Conservation (phyloP, 2,113 vertebrate genomes). For the Mesoclemmys tuberculata region DNA sequence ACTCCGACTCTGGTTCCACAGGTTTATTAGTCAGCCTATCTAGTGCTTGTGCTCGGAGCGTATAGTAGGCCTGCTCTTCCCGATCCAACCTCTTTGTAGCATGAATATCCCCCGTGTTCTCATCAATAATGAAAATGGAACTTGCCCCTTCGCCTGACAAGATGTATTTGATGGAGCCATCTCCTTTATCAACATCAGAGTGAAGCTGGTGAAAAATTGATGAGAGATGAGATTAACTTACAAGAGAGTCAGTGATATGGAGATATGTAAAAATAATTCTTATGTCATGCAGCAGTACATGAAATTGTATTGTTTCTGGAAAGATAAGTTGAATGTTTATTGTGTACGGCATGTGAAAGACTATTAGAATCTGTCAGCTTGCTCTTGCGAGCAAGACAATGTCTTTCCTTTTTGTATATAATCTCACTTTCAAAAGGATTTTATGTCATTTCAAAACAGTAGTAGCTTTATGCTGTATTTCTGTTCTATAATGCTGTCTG, state of each 20-base stretch:
- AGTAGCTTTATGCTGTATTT: background rate
- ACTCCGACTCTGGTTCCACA: slow-evolving; percentile 92
- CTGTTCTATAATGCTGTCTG: rapidly evolving
- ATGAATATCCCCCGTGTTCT: slow-evolving; percentile 97
- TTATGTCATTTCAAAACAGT: background rate
- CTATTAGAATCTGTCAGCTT: slow-evolving; percentile 46
- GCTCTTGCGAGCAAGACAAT: slow-evolving; percentile 9
- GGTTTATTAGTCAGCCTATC: slow-evolving; percentile 90
- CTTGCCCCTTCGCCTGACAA: slow-evolving; percentile 93
- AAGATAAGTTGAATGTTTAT: slow-evolving; percentile 54
- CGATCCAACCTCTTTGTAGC: slow-evolving; percentile 96
- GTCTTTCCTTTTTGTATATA: slow-evolving; percentile 50
- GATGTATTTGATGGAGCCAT: slow-evolving; percentile 96
- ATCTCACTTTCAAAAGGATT: slow-evolving; percentile 23
- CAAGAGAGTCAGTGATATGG: slow-evolving; percentile 64
- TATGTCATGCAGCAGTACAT: slow-evolving; percentile 37
- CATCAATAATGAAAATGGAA: slow-evolving; percentile 98
- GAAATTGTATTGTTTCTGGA: slow-evolving; percentile 66
- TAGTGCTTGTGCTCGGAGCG: slow-evolving; percentile 91
- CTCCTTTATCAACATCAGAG: slow-evolving; percentile 96
- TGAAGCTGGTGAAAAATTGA: slow-evolving; percentile 91
- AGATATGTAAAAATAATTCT: slow-evolving; percentile 74
- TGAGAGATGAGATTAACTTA: slow-evolving; percentile 81
- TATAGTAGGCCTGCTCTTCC: slow-evolving; percentile 96
- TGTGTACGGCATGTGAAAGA: background rate